phyloP scores from a whole-genome alignment of 2,113 vertebrate genomes.

The Columba janthina region DNA sequence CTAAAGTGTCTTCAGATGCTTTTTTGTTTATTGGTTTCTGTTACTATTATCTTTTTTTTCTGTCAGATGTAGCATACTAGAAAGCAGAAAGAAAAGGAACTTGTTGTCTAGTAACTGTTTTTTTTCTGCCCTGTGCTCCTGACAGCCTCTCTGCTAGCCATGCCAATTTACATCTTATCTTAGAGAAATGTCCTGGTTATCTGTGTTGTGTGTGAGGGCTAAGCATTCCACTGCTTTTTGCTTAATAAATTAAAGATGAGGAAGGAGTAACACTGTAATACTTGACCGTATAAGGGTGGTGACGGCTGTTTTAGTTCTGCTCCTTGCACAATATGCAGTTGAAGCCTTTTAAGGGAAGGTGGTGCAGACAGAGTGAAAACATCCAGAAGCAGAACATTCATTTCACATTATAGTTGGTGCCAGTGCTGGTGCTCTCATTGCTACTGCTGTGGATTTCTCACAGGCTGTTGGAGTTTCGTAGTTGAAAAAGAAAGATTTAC shows the following conservation, averaged over 20 bases:
- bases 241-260: slow-evolving; percentile 68
- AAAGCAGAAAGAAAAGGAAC: neutral
- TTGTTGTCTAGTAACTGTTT: neutral
- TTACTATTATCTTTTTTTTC: neutral
- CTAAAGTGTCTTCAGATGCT: neutral
- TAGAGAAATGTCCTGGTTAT: slow-evolving; percentile 15
- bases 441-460: slow-evolving; percentile 29
- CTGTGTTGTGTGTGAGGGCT: neutral
- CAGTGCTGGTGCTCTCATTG: slow-evolving; percentile 8
- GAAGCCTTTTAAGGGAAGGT: slow-evolving; percentile 77
- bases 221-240: slow-evolving; percentile 46
- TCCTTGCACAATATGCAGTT: slow-evolving; percentile 48
- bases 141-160: neutral
- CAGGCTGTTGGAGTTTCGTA: neutral
- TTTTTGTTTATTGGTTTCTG: neutral
- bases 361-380: slow-evolving; percentile 47
- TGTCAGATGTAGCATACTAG: neutral
- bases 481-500: neutral
- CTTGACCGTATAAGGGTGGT: slow-evolving; percentile 74
- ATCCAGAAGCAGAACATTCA: slow-evolving; percentile 58
- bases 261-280: slow-evolving; percentile 53
- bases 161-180: slow-evolving; percentile 18
- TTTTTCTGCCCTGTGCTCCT: neutral
- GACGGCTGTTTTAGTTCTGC: slow-evolving; percentile 55
- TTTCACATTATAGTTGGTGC: slow-evolving; percentile 43